Evolutionary conservation across 2,888 invertebrate genomes (phyloP).

Genomic region (Drosophila peninsularis): DNA sequence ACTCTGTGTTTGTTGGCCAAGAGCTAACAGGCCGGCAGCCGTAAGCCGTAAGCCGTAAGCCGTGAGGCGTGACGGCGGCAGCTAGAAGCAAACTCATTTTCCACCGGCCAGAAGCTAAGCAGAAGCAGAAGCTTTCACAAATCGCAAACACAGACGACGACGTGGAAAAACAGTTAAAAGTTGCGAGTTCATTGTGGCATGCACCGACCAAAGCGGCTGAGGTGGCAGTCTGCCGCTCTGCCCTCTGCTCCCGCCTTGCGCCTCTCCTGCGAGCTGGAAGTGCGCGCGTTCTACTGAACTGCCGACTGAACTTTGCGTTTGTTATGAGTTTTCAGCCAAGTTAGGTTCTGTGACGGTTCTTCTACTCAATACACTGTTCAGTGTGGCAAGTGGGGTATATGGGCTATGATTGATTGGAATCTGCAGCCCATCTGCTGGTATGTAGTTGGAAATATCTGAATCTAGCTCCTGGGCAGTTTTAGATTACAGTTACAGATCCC

Average conservation of each 20-base stretch:
- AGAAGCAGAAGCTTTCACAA: constrained; percentile 73
- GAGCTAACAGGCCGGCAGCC: not conserved
- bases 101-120: constrained; percentile 30
- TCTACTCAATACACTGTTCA: not conserved
- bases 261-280: constrained; percentile 1
- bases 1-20: constrained; percentile 58
- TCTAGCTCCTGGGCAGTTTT: too few relatives aligned
- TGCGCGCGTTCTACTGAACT: constrained; percentile 54
- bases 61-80: constrained; percentile 54
- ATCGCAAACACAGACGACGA: constrained; percentile 65
- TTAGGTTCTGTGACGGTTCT: constrained; percentile 12
- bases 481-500: too few relatives aligned
- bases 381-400: not conserved
- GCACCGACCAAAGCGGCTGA: constrained; percentile 54
- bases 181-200: constrained; percentile 80
- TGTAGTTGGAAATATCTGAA: too few relatives aligned
- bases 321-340: constrained; percentile 63
- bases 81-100: constrained; percentile 67
- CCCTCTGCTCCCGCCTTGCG: constrained; percentile 2
- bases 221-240: constrained; percentile 37
- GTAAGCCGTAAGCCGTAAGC: constrained; percentile 50
- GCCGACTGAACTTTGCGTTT: constrained; percentile 68
- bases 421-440: not conserved
- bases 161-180: constrained; percentile 71
- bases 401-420: not conserved